These are phyloP conservation scores for Pogonophryne albipinna DNA, from an alignment of 2,797 vertebrate genomes.

Conservation along the genomic window DNA sequence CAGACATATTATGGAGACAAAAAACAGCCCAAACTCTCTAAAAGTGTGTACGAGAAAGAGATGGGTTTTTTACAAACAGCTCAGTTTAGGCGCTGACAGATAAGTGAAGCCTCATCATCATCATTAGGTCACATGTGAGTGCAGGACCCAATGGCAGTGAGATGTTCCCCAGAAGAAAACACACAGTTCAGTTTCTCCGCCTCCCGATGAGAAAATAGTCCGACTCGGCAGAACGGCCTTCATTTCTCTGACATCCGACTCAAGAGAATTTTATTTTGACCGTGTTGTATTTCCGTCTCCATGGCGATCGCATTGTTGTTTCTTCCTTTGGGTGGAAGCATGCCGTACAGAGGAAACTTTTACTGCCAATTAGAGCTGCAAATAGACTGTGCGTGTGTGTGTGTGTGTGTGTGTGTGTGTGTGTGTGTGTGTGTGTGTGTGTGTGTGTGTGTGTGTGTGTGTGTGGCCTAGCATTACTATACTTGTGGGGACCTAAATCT, in stretches of 20 bases:
- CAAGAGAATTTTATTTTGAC: slow-evolving; percentile 53
- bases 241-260: slow-evolving; percentile 64
- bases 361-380: slow-evolving; percentile 66
- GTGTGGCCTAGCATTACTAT: too few relatives aligned
- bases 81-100: neutral
- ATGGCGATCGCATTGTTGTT: slow-evolving; percentile 52
- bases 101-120: slow-evolving; percentile 4
- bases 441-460: neutral
- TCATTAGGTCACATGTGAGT: slow-evolving; percentile 18
- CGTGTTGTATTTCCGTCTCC: slow-evolving; percentile 55
- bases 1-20: too few relatives aligned
- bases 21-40: too few relatives aligned
- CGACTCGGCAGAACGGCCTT: slow-evolving; percentile 47
- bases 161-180: slow-evolving; percentile 34
- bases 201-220: slow-evolving; percentile 56
- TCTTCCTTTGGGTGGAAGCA: slow-evolving; percentile 61
- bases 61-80: neutral
- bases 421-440: neutral
- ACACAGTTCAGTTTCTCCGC: slow-evolving; percentile 26
- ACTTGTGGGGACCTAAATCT: too few relatives aligned
- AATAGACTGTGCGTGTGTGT: slow-evolving; percentile 50
- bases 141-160: slow-evolving; percentile 25
- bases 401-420: neutral
- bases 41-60: too few relatives aligned
- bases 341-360: slow-evolving; percentile 57